These are phyloP conservation scores for Microplitis deprimator DNA, from an alignment of 2,888 invertebrate genomes.

Conservation along the genomic window DNA sequence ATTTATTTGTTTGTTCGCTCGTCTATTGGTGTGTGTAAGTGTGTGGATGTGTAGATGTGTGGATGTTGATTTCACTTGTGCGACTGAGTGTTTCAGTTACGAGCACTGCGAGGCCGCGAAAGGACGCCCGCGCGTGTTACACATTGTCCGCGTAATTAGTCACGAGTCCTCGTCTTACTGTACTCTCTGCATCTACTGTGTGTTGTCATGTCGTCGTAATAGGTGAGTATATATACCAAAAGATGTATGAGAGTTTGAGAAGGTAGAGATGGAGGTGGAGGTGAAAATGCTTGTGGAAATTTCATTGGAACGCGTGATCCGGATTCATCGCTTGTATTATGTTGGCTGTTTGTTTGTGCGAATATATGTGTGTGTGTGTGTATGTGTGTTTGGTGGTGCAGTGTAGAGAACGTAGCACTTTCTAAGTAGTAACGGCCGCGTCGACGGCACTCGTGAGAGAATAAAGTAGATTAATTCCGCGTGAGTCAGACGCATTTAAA, in stretches of 20 bases:
- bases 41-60: not conserved
- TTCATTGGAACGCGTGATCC: slow-evolving; percentile 49
- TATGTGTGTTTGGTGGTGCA: not conserved
- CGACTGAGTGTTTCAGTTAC: slow-evolving; percentile 18
- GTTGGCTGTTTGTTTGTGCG: slow-evolving; percentile 4
- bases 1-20: slow-evolving; percentile 20
- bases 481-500: slow-evolving; percentile 42
- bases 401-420: slow-evolving; percentile 12
- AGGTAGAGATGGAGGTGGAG: not conserved
- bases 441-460: slow-evolving; percentile 31
- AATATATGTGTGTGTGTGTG: not conserved
- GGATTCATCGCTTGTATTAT: slow-evolving; percentile 42
- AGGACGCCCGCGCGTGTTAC: slow-evolving; percentile 48
- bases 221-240: not conserved
- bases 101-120: slow-evolving; percentile 30
- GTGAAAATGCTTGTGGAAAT: slow-evolving; percentile 27
- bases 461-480: slow-evolving; percentile 45
- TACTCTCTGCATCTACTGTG: not conserved
- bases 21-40: not conserved
- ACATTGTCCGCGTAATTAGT: slow-evolving; percentile 54
- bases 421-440: slow-evolving; percentile 27
- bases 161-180: slow-evolving; percentile 42
- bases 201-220: not conserved
- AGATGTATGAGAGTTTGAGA: no score
- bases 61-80: slow-evolving; percentile 8